phyloP scores from a whole-genome alignment of 2,888 invertebrate species.

The Timema cristinae region DNA sequence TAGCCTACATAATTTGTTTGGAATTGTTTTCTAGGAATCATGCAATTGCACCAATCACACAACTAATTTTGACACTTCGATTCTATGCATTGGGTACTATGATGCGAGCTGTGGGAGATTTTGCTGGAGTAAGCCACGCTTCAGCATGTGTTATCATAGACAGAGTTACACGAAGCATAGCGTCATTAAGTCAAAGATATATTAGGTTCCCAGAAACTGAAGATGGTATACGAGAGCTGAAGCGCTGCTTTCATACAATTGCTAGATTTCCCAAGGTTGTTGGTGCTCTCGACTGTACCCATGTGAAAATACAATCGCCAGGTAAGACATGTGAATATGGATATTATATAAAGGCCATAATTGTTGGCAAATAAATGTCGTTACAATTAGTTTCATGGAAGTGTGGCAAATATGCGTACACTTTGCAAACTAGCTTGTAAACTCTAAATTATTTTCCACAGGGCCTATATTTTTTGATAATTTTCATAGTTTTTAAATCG shows the following conservation, averaged over 20 bases:
- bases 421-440: too few relatives aligned
- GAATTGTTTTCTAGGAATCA: conserved; percentile 8
- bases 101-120: conserved; percentile 12
- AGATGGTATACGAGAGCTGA: neutral
- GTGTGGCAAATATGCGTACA: too few relatives aligned
- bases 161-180: conserved; percentile 9
- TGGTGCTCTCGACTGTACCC: conserved; percentile 20
- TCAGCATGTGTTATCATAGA: conserved; percentile 15
- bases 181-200: neutral
- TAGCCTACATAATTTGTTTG: too few relatives aligned
- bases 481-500: neutral
- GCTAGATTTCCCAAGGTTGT: conserved; percentile 3
- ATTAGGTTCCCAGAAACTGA: conserved; percentile 4
- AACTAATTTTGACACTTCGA: conserved; percentile 14
- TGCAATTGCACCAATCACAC: conserved; percentile 12
- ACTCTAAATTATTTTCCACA: too few relatives aligned
- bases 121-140: neutral
- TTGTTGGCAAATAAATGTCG: neutral
- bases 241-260: neutral
- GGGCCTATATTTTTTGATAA: too few relatives aligned
- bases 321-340: neutral
- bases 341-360: neutral
- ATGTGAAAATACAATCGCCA: conserved; percentile 15
- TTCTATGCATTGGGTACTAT: conserved; percentile 17
- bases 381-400: neutral